Evolutionary conservation across 1,140 invertebrate species (phyloP).

Genomic region (Geopemphigus sp.): DNA sequence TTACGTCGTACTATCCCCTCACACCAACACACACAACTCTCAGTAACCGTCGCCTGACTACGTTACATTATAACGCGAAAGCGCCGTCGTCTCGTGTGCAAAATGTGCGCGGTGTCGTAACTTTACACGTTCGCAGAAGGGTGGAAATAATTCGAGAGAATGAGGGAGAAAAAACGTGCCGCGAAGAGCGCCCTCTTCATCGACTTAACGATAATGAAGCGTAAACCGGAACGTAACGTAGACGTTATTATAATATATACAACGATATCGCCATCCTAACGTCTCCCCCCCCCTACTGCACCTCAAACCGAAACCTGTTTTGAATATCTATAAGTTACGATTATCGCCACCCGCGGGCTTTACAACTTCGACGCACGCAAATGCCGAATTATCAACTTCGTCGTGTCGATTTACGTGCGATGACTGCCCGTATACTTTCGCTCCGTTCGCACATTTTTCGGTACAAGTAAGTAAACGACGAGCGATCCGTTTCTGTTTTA

Average conservation of each 20-base stretch:
- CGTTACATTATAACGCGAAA: background rate
- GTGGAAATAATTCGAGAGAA: background rate
- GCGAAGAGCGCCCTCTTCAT: constrained; percentile 27
- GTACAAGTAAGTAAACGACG: too few relatives aligned
- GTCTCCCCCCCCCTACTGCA: background rate
- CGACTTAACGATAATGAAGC: constrained; percentile 45
- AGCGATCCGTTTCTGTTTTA: background rate
- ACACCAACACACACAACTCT: background rate
- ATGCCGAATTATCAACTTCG: constrained; percentile 32
- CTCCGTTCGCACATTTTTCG: background rate
- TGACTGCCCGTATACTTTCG: background rate
- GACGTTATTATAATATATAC: background rate
- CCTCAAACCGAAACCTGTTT: background rate
- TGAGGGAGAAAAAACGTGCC: background rate
- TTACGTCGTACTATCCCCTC: background rate
- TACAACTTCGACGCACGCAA: constrained; percentile 43
- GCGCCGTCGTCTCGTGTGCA: background rate
- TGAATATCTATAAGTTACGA: constrained; percentile 48
- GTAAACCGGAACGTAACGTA: background rate
- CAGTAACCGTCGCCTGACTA: background rate
- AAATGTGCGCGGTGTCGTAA: constrained; percentile 4
- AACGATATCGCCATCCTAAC: background rate
- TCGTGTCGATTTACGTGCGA: constrained; percentile 19
- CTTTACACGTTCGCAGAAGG: background rate
- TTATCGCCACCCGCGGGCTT: constrained; percentile 40